Percentiles rank a stretch among this genome's conserved stretches.
phyloP scores from a whole-genome alignment of 2,888 invertebrate genomes.

The Plusia festucae region DNA sequence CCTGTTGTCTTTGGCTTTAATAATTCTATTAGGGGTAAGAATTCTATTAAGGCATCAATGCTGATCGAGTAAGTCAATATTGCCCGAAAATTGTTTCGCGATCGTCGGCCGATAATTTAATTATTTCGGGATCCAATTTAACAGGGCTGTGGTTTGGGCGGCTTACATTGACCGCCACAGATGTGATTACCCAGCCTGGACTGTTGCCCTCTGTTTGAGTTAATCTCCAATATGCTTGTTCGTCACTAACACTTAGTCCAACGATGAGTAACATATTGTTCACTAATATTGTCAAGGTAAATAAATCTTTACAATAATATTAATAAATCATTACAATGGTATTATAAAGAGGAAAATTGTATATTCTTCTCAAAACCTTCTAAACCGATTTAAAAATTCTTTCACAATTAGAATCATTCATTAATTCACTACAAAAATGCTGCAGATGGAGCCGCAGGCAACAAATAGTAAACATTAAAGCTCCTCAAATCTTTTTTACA shows the following conservation, averaged over 20 bases:
- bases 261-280: conserved; percentile 40
- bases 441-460: no score
- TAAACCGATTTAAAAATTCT: no score
- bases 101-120: conserved; percentile 78
- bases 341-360: no score
- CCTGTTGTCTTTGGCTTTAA: conserved; percentile 60
- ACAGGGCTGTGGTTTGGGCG: conserved; percentile 63
- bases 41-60: conserved; percentile 69
- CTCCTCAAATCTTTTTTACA: background rate
- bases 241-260: conserved; percentile 44
- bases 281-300: conserved; percentile 21
- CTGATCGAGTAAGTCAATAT: conserved; percentile 73
- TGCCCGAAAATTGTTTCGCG: conserved; percentile 79
- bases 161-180: conserved; percentile 61
- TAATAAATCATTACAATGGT: no score
- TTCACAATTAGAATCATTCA: no score
- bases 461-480: no score
- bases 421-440: no score
- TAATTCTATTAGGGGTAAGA: conserved; percentile 70
- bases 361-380: no score
- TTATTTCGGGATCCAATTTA: conserved; percentile 73
- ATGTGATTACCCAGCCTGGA: conserved; percentile 61
- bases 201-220: conserved; percentile 50
- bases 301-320: no score
- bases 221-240: conserved; percentile 60